These are phyloP conservation scores for Azemiops feae DNA, from an alignment of 2,113 vertebrate genomes.

Conservation along the genomic window DNA sequence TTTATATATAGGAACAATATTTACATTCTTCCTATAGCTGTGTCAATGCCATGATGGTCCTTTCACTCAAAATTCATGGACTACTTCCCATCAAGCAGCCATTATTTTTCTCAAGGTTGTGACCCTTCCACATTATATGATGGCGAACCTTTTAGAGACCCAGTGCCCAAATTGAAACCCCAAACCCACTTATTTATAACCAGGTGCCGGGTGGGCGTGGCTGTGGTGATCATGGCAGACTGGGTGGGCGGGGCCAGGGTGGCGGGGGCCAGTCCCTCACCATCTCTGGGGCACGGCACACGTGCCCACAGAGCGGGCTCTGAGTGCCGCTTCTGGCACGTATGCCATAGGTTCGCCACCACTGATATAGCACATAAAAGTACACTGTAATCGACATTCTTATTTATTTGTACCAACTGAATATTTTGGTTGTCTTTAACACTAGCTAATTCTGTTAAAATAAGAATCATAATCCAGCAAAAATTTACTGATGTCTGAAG, in stretches of 20 bases:
- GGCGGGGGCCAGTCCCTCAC: no score
- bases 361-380: slow-evolving; percentile 1
- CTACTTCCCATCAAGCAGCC: not conserved
- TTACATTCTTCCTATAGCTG: not conserved
- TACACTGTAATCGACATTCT: slow-evolving; percentile 24
- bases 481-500: slow-evolving; percentile 40
- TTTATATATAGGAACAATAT: not conserved
- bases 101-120: slow-evolving; percentile 20
- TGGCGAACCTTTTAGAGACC: no score
- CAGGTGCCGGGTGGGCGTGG: no score
- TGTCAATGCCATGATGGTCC: not conserved
- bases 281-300: no score
- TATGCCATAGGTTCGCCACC: no score
- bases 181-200: no score
- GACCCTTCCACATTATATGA: slow-evolving; percentile 34
- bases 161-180: no score
- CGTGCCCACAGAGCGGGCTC: no score
- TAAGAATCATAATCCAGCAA: slow-evolving; percentile 42
- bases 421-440: slow-evolving; percentile 42
- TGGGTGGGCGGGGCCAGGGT: no score
- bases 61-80: not conserved
- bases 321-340: no score
- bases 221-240: no score
- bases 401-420: slow-evolving; percentile 25
- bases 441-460: slow-evolving; percentile 44